Evolutionary conservation across 1,140 invertebrate species (phyloP).

Genomic region (Drosophila eugracilis): DNA sequence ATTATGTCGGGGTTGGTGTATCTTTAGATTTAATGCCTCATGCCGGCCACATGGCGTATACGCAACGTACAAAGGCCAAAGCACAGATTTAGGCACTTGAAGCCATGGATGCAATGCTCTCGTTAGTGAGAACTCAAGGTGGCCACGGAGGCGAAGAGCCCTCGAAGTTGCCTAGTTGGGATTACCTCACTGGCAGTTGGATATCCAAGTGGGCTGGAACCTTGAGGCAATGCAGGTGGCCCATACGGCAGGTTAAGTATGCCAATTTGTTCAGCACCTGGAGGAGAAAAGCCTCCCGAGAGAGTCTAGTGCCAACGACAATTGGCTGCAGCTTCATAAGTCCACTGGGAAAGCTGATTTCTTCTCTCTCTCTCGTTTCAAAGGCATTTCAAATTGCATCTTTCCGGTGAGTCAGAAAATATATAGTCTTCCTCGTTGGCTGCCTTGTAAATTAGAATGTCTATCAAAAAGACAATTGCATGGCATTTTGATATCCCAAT

Average conservation of each 20-base stretch:
- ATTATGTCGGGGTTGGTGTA: slow-evolving; percentile 9
- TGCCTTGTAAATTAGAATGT: background rate
- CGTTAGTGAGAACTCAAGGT: slow-evolving; percentile 34
- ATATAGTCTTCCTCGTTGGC: background rate
- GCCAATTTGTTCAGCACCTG: slow-evolving; percentile 32
- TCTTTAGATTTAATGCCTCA: slow-evolving; percentile 1
- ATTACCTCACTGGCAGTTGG: slow-evolving; percentile 2
- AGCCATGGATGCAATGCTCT: slow-evolving; percentile 48
- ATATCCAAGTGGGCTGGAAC: background rate
- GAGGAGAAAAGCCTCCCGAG: slow-evolving; percentile 13
- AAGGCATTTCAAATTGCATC: slow-evolving; percentile 5
- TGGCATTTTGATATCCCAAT: background rate
- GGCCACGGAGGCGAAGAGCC: background rate
- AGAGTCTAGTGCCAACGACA: slow-evolving; percentile 18
- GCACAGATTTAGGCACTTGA: slow-evolving; percentile 34
- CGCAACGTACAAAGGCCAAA: slow-evolving; percentile 35
- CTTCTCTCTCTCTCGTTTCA: background rate
- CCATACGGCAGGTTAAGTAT: slow-evolving; percentile 48
- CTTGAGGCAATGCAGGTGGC: slow-evolving; percentile 36
- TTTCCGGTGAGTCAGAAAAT: slow-evolving; percentile 5
- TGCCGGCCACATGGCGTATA: slow-evolving; percentile 63
- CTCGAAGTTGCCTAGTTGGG: slow-evolving; percentile 37
- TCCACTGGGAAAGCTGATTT: slow-evolving; percentile 7
- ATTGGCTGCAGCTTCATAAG: slow-evolving; percentile 18
- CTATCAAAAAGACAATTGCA: background rate